Conservation (phyloP, 2,113 vertebrate species). For the Symphodus melops region DNA sequence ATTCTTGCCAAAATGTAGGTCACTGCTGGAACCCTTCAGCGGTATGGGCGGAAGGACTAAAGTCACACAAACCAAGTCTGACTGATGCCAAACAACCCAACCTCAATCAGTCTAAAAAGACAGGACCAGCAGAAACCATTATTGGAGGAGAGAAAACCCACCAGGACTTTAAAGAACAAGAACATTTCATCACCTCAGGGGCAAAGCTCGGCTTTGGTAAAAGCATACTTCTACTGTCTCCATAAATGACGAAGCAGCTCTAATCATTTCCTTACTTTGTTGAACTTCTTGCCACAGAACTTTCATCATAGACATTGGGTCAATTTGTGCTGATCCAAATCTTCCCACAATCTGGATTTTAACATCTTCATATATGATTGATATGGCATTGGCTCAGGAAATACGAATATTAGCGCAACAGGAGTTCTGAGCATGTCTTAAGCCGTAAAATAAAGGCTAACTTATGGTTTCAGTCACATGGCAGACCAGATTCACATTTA, state of each 20-base stretch:
- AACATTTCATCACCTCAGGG: not conserved
- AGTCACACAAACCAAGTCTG: constrained; percentile 9
- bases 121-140: not conserved
- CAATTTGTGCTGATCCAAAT: not conserved
- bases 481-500: not conserved
- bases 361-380: not conserved
- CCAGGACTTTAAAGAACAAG: not conserved
- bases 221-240: not conserved
- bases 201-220: not conserved
- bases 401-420: not conserved
- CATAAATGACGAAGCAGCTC: not conserved
- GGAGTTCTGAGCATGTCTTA: not conserved
- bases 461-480: not conserved
- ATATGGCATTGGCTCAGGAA: not conserved
- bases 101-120: not conserved
- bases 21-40: not conserved
- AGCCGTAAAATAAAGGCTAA: not conserved
- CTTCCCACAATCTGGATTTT: not conserved
- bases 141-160: not conserved
- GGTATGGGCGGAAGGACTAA: not conserved
- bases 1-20: not conserved
- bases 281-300: not conserved
- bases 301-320: not conserved
- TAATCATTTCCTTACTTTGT: constrained; percentile 1
- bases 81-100: not conserved